Evolutionary conservation across 2,888 invertebrate genomes (phyloP).

Genomic region (Cyrtodaria siliqua): DNA sequence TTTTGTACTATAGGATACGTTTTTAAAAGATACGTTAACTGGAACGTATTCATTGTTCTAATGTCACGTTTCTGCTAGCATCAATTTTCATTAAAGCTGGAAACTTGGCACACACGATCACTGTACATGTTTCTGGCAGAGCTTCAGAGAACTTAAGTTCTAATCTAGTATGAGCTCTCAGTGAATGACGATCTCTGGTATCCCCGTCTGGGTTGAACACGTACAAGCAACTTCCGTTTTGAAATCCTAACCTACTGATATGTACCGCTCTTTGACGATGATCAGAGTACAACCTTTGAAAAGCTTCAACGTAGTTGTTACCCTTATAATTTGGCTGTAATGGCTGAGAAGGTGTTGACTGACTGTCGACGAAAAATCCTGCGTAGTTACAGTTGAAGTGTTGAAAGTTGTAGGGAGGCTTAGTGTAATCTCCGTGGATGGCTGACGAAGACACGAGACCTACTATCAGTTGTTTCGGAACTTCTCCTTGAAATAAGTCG

Average conservation of each 20-base stretch:
- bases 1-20: not conserved
- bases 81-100: slow-evolving; percentile 7
- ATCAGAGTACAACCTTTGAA: not conserved
- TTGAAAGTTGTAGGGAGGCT: slow-evolving; percentile 44
- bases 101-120: slow-evolving; percentile 18
- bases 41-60: slow-evolving; percentile 6
- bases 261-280: not conserved
- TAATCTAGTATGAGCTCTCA: slow-evolving; percentile 24
- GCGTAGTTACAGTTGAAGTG: slow-evolving; percentile 36
- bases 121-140: slow-evolving; percentile 14
- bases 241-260: not conserved
- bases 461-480: slow-evolving; percentile 37
- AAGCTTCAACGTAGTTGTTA: not conserved
- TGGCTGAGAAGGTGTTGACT: slow-evolving; percentile 26
- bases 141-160: slow-evolving; percentile 22
- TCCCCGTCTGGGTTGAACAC: slow-evolving; percentile 15
- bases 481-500: slow-evolving; percentile 42
- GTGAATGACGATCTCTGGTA: too few relatives aligned
- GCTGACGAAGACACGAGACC: slow-evolving; percentile 33
- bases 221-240: slow-evolving; percentile 15
- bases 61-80: not conserved
- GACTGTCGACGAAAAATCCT: slow-evolving; percentile 35
- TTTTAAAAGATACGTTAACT: not conserved
- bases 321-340: slow-evolving; percentile 29
- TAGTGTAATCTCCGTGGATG: slow-evolving; percentile 24